Evolutionary conservation across 2,797 vertebrate species (phyloP).

Genomic region (Silurus lanzhouensis): DNA sequence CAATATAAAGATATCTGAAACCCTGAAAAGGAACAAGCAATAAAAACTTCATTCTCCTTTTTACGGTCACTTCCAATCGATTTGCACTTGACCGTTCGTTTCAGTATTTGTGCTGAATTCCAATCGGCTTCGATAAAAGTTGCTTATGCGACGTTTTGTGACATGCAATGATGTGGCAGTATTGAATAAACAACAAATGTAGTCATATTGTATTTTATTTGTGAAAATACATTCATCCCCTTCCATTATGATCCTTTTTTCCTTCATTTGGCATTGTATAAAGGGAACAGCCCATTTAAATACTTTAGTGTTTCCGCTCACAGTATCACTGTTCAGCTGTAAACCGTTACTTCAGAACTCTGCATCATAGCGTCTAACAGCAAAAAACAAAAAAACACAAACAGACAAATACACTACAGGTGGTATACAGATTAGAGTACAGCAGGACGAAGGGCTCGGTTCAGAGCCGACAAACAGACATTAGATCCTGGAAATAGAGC

Average conservation of each 20-base stretch:
- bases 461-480: not conserved
- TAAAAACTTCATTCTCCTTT: constrained; percentile 57
- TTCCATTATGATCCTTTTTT: constrained; percentile 50
- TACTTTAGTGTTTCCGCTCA: constrained; percentile 59
- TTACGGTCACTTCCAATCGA: constrained; percentile 31
- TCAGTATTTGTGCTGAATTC: constrained; percentile 44
- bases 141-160: constrained; percentile 61
- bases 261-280: constrained; percentile 60
- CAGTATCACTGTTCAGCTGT: constrained; percentile 56
- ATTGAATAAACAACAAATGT: constrained; percentile 64
- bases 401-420: constrained; percentile 34
- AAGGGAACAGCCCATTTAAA: constrained; percentile 57
- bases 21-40: constrained; percentile 63
- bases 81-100: constrained; percentile 42
- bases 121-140: constrained; percentile 54
- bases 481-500: constrained; percentile 5
- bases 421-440: constrained; percentile 21
- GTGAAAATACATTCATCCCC: constrained; percentile 59
- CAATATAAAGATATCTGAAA: constrained; percentile 56
- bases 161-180: constrained; percentile 60
- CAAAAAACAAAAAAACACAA: constrained; percentile 50
- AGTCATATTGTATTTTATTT: constrained; percentile 56
- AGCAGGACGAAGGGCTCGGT: constrained; percentile 21
- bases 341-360: constrained; percentile 50
- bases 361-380: constrained; percentile 48